Base-by-base conservation (phyloP, 2,888 invertebrate genomes). In the Plemyria rubiginata region DNA sequence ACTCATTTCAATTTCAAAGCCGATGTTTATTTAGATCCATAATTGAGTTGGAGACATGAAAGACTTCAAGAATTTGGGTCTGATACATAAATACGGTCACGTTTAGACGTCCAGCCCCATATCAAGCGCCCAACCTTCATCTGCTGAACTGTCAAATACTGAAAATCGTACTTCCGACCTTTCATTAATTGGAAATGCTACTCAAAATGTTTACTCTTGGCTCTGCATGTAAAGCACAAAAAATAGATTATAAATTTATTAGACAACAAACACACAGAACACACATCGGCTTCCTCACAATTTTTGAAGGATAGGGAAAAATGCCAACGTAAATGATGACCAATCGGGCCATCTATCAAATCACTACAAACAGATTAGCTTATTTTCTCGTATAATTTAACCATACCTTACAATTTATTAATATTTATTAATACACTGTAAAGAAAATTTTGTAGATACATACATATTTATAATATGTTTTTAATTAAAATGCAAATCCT, bases 141-240 rank as follows among this genome's bases (percentile, higher is more conserved):
- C 66, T 66, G 61, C 62, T 66, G 65, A 70, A 66, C 67, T 70
- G 68, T 69, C 70, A 67, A 67, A 66, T 66, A 64, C 67, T 69
- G 64, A 60, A 66, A 67, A 60, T 67, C 59, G 62, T 59, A 62
- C 61, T 59, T 64, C 66, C 69, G 63, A 72, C 65, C 71, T 45
- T 70, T 49, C 62, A 53, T 68, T 70, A 67, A 68, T 70, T 70
- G 65, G 65, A 70, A 69, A 53, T 55, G 66, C 54, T 68, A 56
- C 52, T 65, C 41, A 58, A 58, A 53, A 62, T 66, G 57, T 59
- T 64, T 55, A 49, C 53, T 41, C 46, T 49, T 12, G 15, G 16
- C 16, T 45, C 45, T 45, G 16, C 41, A 36, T 52, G 29, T 56
- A 40, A 11, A n/a, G n/a, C n/a, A n/a, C n/a, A n/a, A n/a, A n/a